These are phyloP conservation scores for Conistra vaccinii DNA, from an alignment of 2,888 invertebrate species.

Conservation along the genomic window DNA sequence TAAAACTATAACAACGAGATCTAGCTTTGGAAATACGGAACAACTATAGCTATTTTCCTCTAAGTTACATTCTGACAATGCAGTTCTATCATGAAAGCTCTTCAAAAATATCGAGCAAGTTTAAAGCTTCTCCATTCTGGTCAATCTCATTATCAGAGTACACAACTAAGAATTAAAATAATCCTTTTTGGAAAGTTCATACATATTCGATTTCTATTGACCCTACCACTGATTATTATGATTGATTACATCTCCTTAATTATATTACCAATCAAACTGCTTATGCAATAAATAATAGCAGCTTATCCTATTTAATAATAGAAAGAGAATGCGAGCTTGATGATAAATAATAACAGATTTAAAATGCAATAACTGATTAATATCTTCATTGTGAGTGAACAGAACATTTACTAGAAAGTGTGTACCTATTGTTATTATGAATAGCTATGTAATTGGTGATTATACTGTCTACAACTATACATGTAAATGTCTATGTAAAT, in stretches of 20 bases:
- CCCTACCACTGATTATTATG: conserved; percentile 1
- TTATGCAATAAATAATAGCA: conserved; percentile 29
- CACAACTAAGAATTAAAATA: neutral
- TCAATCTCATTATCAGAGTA: neutral
- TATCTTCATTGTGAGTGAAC: conserved; percentile 53
- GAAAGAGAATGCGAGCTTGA: conserved; percentile 36
- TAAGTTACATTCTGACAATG: neutral
- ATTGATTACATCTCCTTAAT: conserved; percentile 19
- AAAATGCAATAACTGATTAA: conserved; percentile 55
- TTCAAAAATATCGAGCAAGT: neutral
- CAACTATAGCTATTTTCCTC: neutral
- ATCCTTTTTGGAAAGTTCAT: conserved; percentile 8
- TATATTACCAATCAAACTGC: conserved; percentile 6
- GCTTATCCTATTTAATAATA: conserved; percentile 32
- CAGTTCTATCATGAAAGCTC: neutral
- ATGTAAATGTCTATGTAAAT: neutral
- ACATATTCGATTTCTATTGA: neutral
- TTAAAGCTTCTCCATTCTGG: neutral
- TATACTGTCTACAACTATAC: conserved; percentile 3
- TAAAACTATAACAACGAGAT: too few species aligned
- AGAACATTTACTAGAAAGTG: conserved; percentile 51
- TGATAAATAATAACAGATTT: conserved; percentile 36
- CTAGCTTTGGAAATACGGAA: too few species aligned
- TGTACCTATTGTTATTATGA: conserved; percentile 29
- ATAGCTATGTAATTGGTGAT: conserved; percentile 12